These are phyloP conservation scores for Fulica atra DNA, from an alignment of 2,113 vertebrate genomes.

Conservation along the genomic window DNA sequence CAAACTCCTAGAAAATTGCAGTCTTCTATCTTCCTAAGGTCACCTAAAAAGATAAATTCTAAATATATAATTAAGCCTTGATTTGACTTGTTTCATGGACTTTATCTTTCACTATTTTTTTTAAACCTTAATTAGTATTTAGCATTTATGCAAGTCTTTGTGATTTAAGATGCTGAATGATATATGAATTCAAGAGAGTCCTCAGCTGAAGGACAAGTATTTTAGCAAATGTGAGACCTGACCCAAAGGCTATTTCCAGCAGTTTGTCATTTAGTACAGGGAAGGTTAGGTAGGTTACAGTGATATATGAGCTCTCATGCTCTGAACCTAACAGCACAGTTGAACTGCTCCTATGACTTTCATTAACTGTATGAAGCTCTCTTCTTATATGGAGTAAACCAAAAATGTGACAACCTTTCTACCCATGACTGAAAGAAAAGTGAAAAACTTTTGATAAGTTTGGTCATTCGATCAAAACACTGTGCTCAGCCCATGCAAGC, in stretches of 20 bases:
- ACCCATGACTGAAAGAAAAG: neutral
- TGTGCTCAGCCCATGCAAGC: neutral
- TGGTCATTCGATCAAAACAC: neutral
- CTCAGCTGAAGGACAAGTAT: constrained; percentile 74
- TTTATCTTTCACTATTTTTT: constrained; percentile 40
- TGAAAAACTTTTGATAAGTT: neutral
- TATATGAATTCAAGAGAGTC: constrained; percentile 60
- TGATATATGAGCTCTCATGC: constrained; percentile 71
- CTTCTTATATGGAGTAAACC: constrained; percentile 35
- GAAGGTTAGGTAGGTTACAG: constrained; percentile 77
- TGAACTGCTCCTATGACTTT: constrained; percentile 64
- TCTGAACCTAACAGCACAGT: constrained; percentile 58
- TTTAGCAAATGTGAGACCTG: constrained; percentile 70
- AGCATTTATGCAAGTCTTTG: constrained; percentile 37
- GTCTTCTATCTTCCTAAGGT: neutral
- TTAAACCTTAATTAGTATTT: constrained; percentile 57
- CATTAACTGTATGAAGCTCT: constrained; percentile 61
- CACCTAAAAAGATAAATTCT: constrained; percentile 40
- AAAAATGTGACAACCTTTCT: constrained; percentile 14
- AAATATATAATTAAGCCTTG: constrained; percentile 35
- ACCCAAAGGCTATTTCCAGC: constrained; percentile 76
- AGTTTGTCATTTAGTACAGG: constrained; percentile 80
- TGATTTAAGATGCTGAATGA: constrained; percentile 69
- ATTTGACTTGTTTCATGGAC: constrained; percentile 34
- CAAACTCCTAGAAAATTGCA: neutral